These are phyloP conservation scores for Mesochorus sp. DNA, from an alignment of 2,888 invertebrate genomes.

Conservation along the genomic window DNA sequence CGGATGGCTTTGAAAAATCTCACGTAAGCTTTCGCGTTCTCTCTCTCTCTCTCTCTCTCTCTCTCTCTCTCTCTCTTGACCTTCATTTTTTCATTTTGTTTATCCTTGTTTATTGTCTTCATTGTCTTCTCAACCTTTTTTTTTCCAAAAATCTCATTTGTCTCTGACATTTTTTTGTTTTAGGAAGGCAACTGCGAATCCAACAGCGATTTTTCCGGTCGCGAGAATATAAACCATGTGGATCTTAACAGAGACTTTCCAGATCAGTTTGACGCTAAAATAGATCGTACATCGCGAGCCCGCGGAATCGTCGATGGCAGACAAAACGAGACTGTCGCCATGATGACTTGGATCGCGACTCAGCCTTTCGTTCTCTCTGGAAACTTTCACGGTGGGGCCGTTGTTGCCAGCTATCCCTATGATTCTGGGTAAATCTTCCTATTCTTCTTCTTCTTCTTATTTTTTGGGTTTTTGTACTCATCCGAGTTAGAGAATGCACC, in stretches of 20 bases:
- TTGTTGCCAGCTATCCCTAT: slow-evolving; percentile 99
- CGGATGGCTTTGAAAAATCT: too few species aligned
- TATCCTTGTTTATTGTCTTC: slow-evolving; percentile 9
- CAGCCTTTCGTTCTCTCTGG: slow-evolving; percentile 96
- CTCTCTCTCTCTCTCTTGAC: background rate
- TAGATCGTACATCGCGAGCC: slow-evolving; percentile 78
- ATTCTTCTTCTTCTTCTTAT: too few species aligned
- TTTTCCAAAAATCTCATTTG: background rate
- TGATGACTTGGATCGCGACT: slow-evolving; percentile 94
- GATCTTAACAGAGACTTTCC: slow-evolving; percentile 97
- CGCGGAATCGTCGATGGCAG: slow-evolving; percentile 84
- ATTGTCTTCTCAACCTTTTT: background rate
- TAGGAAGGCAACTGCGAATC: slow-evolving; percentile 92
- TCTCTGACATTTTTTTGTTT: slow-evolving; percentile 1
- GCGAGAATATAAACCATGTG: slow-evolving; percentile 90
- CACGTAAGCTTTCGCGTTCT: too few species aligned
- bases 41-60: too few species aligned
- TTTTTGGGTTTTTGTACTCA: too few species aligned
- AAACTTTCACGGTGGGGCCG: slow-evolving; percentile 97
- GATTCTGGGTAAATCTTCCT: slow-evolving; percentile 87
- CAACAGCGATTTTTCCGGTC: slow-evolving; percentile 86
- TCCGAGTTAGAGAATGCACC: too few species aligned
- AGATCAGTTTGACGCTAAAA: slow-evolving; percentile 88
- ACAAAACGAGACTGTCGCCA: slow-evolving; percentile 93
- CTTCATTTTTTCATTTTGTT: background rate